A percentile compares a stretch with the other conserved stretches of the same genome.
Evolutionary conservation across 2,113 vertebrate species (phyloP).

Genomic region (Lampris megalopsis): DNA sequence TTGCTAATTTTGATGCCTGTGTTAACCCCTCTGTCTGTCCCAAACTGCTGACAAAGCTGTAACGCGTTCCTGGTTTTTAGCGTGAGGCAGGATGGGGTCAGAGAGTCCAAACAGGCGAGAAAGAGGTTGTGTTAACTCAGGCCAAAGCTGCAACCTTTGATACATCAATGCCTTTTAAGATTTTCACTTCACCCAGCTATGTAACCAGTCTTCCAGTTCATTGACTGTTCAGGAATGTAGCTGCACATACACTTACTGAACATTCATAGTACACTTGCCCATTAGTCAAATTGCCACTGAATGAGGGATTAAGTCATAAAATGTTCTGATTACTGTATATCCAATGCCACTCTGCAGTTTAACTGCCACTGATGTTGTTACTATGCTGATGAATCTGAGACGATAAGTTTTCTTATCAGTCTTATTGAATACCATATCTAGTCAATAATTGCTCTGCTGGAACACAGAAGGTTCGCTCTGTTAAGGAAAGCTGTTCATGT

Average conservation of each 20-base stretch:
- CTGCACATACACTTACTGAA: not conserved
- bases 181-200: not conserved
- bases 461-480: no score
- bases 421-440: no score
- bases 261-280: no score
- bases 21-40: conserved; percentile 16
- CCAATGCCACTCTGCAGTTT: no score
- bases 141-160: conserved; percentile 28
- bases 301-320: no score
- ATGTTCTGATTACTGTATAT: no score
- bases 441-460: no score
- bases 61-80: not conserved
- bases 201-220: not conserved
- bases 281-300: no score
- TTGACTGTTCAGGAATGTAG: not conserved
- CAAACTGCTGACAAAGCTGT: conserved; percentile 35
- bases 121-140: conserved; percentile 18
- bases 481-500: no score
- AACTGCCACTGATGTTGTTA: no score
- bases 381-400: no score
- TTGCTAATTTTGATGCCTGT: conserved; percentile 19
- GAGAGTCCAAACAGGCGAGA: not conserved
- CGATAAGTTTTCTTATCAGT: no score
- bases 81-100: conserved; percentile 11
- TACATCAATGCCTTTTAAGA: not conserved